These are phyloP conservation scores for Globia sparganii DNA, from an alignment of 2,888 invertebrate species.

Conservation along the genomic window DNA sequence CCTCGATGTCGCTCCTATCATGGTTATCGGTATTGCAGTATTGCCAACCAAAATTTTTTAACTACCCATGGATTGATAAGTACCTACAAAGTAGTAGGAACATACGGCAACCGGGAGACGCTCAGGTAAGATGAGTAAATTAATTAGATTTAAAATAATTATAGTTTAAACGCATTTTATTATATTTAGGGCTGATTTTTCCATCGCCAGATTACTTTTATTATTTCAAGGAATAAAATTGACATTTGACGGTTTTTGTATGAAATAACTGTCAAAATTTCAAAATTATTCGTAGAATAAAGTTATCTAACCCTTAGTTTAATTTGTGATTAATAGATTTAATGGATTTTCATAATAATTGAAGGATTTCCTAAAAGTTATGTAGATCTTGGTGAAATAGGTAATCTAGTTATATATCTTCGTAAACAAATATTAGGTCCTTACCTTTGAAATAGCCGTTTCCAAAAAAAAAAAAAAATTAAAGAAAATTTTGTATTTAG, in stretches of 20 bases:
- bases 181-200: background rate
- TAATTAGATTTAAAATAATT: background rate
- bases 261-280: no score
- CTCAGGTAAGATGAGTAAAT: constrained; percentile 19
- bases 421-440: background rate
- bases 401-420: background rate
- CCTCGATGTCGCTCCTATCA: background rate
- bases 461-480: no score
- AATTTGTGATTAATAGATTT: background rate
- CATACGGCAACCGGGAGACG: background rate
- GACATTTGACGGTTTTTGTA: no score
- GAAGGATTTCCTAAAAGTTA: background rate
- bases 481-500: no score
- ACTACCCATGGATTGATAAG: background rate
- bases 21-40: constrained; percentile 3
- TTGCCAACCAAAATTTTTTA: constrained; percentile 14
- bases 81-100: background rate
- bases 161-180: background rate
- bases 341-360: background rate
- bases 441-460: no score
- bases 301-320: background rate
- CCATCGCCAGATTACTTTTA: no score
- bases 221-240: no score
- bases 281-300: no score
- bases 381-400: background rate